Evolutionary conservation across 2,888 invertebrate genomes (phyloP), one percentile per base, ranked within the genome.

Genomic region (Copidosoma aretas): DNA sequence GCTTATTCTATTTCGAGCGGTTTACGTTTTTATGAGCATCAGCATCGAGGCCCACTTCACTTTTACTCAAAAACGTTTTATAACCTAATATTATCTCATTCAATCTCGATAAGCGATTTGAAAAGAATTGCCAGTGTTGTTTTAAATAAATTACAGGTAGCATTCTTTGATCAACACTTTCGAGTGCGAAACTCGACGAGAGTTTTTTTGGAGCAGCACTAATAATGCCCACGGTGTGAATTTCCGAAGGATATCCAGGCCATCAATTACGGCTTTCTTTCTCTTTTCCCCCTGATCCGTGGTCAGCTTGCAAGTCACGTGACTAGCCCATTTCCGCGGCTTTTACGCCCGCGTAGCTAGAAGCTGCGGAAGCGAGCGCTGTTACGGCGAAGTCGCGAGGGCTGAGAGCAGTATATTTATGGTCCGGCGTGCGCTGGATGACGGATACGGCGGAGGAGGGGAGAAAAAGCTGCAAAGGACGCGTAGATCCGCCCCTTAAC

Each of bases 291-390:
- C 32, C 64, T 73, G 71, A 73, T 73, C 71, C 71, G 32, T 51
- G 67, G 73, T 75, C 65, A 75, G 58, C 66, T 76, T 73, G 70
- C 75, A 39, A 61, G 74, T 73, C 75, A 75, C 75, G 75, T 74
- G 73, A 71, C 60, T 58, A 51, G 66, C 53, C 72, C 73, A 73
- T 75, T 75, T 75, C 71, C 71, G 69, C 49, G 59, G 73, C 75
- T 74, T 74, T 75, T 71, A 68, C 53, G 58, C 62, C 64, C 60
- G 21, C 52, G 39, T 43, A 17, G 39, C 51, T 32, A 54, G 43
- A 12, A 14, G n/a, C 59, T 25, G 59, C 66, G 62, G 59, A 32
- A 5, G 8, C 8, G 4, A 8, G 3, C 32, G 32, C 32, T 32
- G 32, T 32, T n/a, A n/a, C n/a, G n/a, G n/a, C n/a, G n/a, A n/a